Evolutionary conservation across 2,797 vertebrate genomes (phyloP).

Genomic region (Pangasius krempfi): DNA sequence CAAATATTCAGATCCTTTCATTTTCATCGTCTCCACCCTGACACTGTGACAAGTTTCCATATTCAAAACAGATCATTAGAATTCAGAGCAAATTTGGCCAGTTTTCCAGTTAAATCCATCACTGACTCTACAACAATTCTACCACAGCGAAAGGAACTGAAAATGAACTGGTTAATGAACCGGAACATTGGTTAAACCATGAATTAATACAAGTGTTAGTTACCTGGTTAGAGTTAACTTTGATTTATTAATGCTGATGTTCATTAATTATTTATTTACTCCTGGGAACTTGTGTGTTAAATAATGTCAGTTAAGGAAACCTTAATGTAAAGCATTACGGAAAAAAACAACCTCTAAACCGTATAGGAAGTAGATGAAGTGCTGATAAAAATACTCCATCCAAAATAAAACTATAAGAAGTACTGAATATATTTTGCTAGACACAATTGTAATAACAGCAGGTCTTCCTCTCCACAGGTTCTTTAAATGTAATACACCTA

Average conservation of each 20-base stretch:
- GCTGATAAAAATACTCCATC: no score
- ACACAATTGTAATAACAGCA: not conserved
- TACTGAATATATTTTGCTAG: not conserved
- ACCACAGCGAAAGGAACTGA: not conserved
- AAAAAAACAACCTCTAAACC: no score
- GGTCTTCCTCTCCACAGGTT: not conserved
- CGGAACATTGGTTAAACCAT: not conserved
- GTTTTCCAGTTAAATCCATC: not conserved
- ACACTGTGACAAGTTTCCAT: not conserved
- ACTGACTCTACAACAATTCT: not conserved
- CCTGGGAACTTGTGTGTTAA: no score
- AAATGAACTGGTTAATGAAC: not conserved
- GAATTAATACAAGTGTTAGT: not conserved
- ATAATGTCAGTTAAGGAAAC: not conserved
- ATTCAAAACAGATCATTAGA: not conserved
- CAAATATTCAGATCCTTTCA: not conserved
- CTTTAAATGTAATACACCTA: not conserved
- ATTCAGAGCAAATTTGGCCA: not conserved
- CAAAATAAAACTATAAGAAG: no score
- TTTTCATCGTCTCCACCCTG: not conserved
- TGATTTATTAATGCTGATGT: no score
- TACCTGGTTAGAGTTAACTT: not conserved
- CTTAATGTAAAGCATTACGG: not conserved
- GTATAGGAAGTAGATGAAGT: no score
- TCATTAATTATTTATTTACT: no score